Base-by-base conservation (phyloP, 1,140 invertebrate genomes). In the Neodiprion fabricii region DNA sequence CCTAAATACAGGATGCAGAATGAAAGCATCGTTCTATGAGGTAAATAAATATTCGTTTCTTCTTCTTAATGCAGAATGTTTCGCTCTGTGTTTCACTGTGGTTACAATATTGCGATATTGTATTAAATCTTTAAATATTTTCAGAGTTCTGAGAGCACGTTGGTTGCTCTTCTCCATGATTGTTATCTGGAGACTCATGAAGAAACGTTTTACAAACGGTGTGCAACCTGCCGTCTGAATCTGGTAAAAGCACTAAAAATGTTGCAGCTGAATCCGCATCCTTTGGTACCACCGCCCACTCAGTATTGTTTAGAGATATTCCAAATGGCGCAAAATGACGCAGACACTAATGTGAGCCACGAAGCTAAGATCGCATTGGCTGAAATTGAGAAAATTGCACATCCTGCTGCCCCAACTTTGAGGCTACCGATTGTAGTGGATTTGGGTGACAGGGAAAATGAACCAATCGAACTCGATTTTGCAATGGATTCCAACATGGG, bases 311-410 rank as follows among this genome's bases (percentile, higher is more conserved):
- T 84, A 48, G 76, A 84, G 73, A 80, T 86, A 74, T 85, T 84
- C 28, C 75, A 83, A n/a, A 77, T 83, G 72, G 84, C 85, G 48
- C 21, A 76, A 40, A 76, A 74, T 17, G 86, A 87, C 76, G 47
- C n/a, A 14, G 70, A 83, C 76, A 17, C 73, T 17, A 17, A 73
- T 47, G 78, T 87, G 68, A 70, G 28, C 28, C 74, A 80, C 72
- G 84, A 86, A 76, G 82, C 83, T 1, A 81, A 80, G 74, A 2
- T 79, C 10, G 67, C 74, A 49, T 72, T 79, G 66, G 65, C 78
- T 1, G 78, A 83, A 73, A 67, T 85, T 9, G 84, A 86, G 77
- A 86, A 85, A 79, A 82, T 84, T 61, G 50, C 77, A 10, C 86
- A 86, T 75, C 85, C 86, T 23, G 21, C 21, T 76, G 81, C 80